Evolutionary conservation across 2,113 vertebrate genomes (phyloP).

Genomic region (Ibidorhyncha struthersii): DNA sequence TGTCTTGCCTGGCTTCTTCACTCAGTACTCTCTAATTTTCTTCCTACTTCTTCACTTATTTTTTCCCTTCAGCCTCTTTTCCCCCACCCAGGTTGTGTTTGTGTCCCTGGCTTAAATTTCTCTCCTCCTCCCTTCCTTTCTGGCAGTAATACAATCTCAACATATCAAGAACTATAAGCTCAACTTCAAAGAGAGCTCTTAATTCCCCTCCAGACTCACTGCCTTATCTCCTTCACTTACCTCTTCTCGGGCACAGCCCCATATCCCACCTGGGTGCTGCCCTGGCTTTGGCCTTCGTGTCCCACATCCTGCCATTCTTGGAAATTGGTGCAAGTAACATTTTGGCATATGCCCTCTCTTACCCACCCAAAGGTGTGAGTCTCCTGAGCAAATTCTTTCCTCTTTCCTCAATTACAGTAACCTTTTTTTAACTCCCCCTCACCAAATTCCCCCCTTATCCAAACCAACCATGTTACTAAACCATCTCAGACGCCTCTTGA

Average conservation of each 20-base stretch:
- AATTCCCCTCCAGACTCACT: neutral
- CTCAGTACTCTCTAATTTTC: slow-evolving; percentile 8
- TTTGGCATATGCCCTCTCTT: neutral
- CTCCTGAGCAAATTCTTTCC: neutral
- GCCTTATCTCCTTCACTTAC: neutral
- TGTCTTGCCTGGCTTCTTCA: neutral
- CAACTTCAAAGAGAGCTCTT: neutral
- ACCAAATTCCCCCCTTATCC: neutral
- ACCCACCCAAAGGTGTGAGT: neutral
- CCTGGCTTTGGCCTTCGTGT: neutral
- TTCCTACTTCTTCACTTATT: slow-evolving; percentile 4
- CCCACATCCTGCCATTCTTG: neutral
- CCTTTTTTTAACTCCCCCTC: neutral
- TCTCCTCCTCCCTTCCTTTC: slow-evolving; percentile 17
- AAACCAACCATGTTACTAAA: neutral
- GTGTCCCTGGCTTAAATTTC: neutral
- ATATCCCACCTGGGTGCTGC: neutral
- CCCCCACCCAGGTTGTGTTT: neutral
- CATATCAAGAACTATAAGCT: neutral
- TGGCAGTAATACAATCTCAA: neutral
- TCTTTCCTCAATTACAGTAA: neutral
- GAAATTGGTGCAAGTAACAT: neutral
- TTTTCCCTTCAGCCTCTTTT: slow-evolving; percentile 1
- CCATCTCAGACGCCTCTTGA: neutral
- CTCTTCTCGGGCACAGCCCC: neutral